Evolutionary conservation across 2,113 vertebrate species (phyloP).

Genomic region (Eurypyga helias): DNA sequence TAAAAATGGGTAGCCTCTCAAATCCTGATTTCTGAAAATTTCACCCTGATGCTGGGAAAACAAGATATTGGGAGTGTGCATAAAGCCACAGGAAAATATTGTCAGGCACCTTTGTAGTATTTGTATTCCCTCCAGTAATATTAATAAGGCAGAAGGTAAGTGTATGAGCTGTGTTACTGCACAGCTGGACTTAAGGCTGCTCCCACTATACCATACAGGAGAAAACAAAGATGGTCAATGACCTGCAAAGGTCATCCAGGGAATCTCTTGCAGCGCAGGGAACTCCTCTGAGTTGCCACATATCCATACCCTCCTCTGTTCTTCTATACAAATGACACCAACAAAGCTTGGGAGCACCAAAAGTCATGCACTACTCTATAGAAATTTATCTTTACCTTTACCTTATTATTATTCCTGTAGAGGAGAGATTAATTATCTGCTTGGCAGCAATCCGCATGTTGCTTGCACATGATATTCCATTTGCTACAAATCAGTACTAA

Average conservation of each 20-base stretch:
- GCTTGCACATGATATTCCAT: neutral
- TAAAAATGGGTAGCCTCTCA: fast-evolving
- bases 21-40: neutral
- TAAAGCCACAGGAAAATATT: neutral
- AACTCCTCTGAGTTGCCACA: neutral
- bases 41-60: neutral
- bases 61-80: fast-evolving
- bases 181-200: neutral
- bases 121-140: neutral
- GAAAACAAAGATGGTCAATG: neutral
- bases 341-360: neutral
- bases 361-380: neutral
- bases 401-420: neutral
- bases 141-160: neutral
- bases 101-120: neutral
- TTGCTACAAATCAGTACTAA: neutral
- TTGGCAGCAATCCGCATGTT: neutral
- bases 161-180: neutral
- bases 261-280: neutral
- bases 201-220: neutral
- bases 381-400: neutral
- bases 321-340: neutral
- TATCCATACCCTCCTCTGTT: neutral
- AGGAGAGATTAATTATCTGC: neutral
- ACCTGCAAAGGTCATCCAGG: neutral